Evolutionary conservation across 2,113 vertebrate genomes (phyloP), one percentile per base, ranked within the genome.

Genomic region (Clarias macrocephalus): DNA sequence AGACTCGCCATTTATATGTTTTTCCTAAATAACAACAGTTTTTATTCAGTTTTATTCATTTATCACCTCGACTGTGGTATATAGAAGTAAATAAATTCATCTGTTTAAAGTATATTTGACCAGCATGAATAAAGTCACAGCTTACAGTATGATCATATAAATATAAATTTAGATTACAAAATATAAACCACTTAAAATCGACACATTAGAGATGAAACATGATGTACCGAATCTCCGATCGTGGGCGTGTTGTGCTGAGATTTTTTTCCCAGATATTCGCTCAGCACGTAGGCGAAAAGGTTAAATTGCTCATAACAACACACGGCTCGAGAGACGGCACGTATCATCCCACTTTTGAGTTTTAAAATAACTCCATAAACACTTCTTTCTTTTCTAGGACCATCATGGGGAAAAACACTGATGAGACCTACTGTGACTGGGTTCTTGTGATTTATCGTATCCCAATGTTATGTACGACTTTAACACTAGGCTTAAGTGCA

Each of bases 251-350:
- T 76, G 7, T 6, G n/a, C 48, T 21, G 76, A 30, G 54, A 59
- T 80, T 57, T 80, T 80, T 30, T 57, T 80, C 33, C 57, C 28
- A 80, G 76, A 19, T 4, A 9, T 57, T 79, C 8, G n/a, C 52
- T 19, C 76, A 59, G 76, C 54, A 57, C 19, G 54, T 80, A 59
- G 76, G 54, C 76, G 57, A 80, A 80, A 30, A 80, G 76, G 76
- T 80, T 80, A 80, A 80, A 28, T 59, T 57, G 76, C 76, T 80
- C 76, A 80, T 80, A 57, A 80, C 54, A 80, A 59, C 54, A 80
- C 54, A 30, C 76, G 6, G 28, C 76, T 57, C 54, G 19, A 2
- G 52, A 80, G 76, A 57, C 54, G 11, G 23, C 25, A 5, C 16
- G 2, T 59, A 80, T 57, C 76, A 30, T 54, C 54, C 54, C 76